phyloP scores from a whole-genome alignment of 2,797 vertebrate genomes.

The Harpagifer antarcticus region DNA sequence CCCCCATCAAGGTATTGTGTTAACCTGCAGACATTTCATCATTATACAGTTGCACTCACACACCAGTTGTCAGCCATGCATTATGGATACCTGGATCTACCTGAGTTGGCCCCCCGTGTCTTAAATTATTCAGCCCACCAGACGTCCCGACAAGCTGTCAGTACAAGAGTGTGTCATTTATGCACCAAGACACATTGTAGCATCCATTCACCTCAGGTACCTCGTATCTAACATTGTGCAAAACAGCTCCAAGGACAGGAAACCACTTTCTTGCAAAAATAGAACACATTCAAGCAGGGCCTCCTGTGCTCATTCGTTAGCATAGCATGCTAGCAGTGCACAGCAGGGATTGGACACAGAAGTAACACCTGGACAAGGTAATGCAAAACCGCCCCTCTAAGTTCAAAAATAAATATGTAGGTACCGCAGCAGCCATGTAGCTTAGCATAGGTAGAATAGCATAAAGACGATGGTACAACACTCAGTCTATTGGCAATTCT shows the following conservation, averaged over 20 bases:
- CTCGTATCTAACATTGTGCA: constrained; percentile 16
- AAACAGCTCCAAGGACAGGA: constrained; percentile 47
- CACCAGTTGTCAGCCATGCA: constrained; percentile 63
- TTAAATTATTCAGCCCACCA: constrained; percentile 80
- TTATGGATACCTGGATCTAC: constrained; percentile 68
- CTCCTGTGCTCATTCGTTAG: constrained; percentile 50
- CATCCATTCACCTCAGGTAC: constrained; percentile 42
- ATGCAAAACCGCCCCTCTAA: constrained; percentile 9
- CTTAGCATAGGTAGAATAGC: background rate
- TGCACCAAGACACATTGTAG: constrained; percentile 60
- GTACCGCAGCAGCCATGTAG: background rate
- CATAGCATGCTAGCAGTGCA: constrained; percentile 53
- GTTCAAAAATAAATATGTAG: background rate
- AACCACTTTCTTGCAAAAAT: constrained; percentile 35
- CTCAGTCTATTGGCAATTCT: background rate
- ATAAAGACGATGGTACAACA: background rate
- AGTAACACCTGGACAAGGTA: constrained; percentile 31
- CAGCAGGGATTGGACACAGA: constrained; percentile 44
- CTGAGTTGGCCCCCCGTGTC: constrained; percentile 29
- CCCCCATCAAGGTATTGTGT: constrained; percentile 15
- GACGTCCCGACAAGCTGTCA: constrained; percentile 57
- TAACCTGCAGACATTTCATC: constrained; percentile 33
- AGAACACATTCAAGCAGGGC: constrained; percentile 41
- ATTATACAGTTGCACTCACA: constrained; percentile 55
- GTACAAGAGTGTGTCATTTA: constrained; percentile 67